Evolutionary conservation across 2,888 invertebrate species (phyloP), one percentile per base, ranked within the genome.

Genomic region (Zaprionus lineosus): DNA sequence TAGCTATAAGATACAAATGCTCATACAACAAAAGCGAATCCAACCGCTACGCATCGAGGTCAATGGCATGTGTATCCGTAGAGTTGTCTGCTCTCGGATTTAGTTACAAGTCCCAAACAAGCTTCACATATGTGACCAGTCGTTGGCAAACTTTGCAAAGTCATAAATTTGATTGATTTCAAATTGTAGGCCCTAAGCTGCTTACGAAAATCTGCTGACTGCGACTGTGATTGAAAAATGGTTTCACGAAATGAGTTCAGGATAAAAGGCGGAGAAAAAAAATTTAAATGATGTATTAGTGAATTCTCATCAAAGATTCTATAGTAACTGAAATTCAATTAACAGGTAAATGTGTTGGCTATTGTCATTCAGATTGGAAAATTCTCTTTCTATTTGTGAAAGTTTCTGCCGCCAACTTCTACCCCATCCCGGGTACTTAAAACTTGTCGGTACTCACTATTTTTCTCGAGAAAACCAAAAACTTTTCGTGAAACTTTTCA

Each of bases 111-210:
- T 72, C 69, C 37, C 56, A 34, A 29, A 11, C 4, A 6, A 24
- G 5, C 24, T 24, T 43, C 15, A 26, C 26, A 43, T 14, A 26
- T 33, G 34, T 41, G 57, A 34, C 43, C 48, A 39, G 18, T 46
- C 57, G 69, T 56, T 69, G n/a, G 70, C 26, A 44, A 81, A 73
- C 60, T 81, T 84, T 79, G 83, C 78, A 77, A 81, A 81, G 82
- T 81, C 79, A 84, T 78, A 84, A 72, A 74, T 72, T 84, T 81
- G 84, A 81, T 81, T 84, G 79, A 81, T 84, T 84, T 81, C 63
- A 66, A 81, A 84, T 74, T 67, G 84, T 62, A 70, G 43, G 74
- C 74, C 74, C 65, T 72, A 73, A 78, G 84, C 84, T 62, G 78
- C 74, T 84, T 84, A 76, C 19, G 21, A 43, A 57, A 56, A 66